phyloP scores from a whole-genome alignment of 2,888 invertebrate genomes.

The Andrena praecox region DNA sequence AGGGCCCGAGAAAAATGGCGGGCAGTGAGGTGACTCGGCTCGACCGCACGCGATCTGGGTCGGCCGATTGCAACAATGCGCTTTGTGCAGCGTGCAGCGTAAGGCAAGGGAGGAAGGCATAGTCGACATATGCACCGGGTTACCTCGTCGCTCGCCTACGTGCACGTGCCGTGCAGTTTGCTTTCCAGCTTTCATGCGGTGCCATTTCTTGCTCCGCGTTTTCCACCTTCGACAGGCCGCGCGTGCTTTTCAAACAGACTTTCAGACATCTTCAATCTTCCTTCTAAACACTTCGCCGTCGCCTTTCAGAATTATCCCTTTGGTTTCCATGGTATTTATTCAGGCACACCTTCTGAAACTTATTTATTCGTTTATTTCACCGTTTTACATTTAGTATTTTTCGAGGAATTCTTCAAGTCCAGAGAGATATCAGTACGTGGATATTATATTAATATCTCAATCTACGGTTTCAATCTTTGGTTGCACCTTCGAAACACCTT shows the following conservation, averaged over 20 bases:
- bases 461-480: too few relatives aligned
- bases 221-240: conserved; percentile 33
- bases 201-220: conserved; percentile 41
- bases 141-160: conserved; percentile 58
- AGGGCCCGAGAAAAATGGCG: conserved; percentile 8
- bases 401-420: too few relatives aligned
- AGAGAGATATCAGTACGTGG: too few relatives aligned
- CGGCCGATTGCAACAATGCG: conserved; percentile 79
- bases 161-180: conserved; percentile 56
- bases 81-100: conserved; percentile 74
- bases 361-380: too few relatives aligned
- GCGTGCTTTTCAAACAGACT: conserved; percentile 3
- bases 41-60: conserved; percentile 75
- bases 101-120: conserved; percentile 36
- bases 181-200: conserved; percentile 42
- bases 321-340: too few relatives aligned
- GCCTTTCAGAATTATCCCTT: too few relatives aligned
- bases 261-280: too few relatives aligned
- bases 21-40: conserved; percentile 9
- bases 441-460: too few relatives aligned
- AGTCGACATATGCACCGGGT: conserved; percentile 48
- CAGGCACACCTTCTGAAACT: too few relatives aligned
- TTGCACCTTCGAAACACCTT: too few relatives aligned
- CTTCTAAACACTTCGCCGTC: too few relatives aligned
- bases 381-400: too few relatives aligned